Base-by-base conservation (phyloP, 2,797 vertebrate species). In the Danio jaintianensis region DNA sequence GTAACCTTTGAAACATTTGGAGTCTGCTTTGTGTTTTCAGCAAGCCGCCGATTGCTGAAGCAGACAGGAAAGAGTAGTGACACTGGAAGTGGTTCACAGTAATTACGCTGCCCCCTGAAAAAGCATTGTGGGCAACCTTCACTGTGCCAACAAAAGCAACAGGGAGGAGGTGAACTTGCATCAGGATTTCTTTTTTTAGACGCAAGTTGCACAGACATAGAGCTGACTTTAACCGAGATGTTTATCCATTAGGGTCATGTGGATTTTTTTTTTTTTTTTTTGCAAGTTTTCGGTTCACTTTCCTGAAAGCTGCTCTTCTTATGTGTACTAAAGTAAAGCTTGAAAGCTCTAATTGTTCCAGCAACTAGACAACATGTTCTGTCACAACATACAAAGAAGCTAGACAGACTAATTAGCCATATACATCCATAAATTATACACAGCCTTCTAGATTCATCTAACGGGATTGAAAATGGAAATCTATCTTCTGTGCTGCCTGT, bases 81-180 rank as follows among this genome's bases (percentile, higher is more conserved):
- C 82, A 58, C 73, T 81, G 43, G 58, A 55, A 77, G 84, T 36
- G 53, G 61, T 67, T 16, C 59, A 61, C 50, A 56, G 63, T 71
- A 86, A 85, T 85, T 81, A 82, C 13, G 7, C 58, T n/a, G 77
- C 73, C 69, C 70, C 50, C 62, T 59, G 77, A 77, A 75, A 79
- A 75, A 75, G 66, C 47, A 47, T 71, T 64, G 83, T 66, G 64
- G 77, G 58, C 53, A 58, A 59, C 76, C 59, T 73, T 72, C 3
- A 61, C 36, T 11, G 20, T 38, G 80, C 85, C 84, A 87, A 86
- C 78, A 82, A 85, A 73, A 84, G 78, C 80, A 83, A 62, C 69
- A 36, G 29, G 77, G 64, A 82, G 82, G 74, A 53, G 74, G 78
- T 78, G 53, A 83, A 83, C 73, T 72, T 56, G 52, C 52, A 71